phyloP scores from a whole-genome alignment of 2,113 vertebrate species.

The Ovibos moschatus region DNA sequence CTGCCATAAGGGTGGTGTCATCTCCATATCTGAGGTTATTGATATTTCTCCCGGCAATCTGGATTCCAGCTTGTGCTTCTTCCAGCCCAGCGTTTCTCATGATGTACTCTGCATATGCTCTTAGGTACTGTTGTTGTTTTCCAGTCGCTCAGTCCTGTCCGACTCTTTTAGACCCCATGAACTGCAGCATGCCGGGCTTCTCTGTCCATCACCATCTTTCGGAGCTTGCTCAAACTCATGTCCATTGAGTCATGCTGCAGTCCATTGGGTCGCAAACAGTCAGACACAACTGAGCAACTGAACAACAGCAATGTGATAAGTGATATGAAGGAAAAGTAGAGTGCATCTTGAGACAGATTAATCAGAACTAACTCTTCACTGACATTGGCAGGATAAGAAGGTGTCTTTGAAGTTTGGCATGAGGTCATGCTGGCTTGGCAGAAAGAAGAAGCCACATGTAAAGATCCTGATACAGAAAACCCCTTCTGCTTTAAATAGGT shows the following conservation, averaged over 20 bases:
- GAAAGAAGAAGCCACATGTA: not conserved
- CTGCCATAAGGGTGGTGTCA: too few species aligned
- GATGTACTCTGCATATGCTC: not conserved
- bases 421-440: not conserved
- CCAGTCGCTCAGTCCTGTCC: not conserved
- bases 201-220: not conserved
- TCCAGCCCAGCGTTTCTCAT: too few species aligned
- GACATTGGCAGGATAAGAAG: not conserved
- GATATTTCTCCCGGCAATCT: too few species aligned
- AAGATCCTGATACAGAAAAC: not conserved
- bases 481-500: not conserved
- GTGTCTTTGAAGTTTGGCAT: not conserved
- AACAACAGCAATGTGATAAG: not conserved
- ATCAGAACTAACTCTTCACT: not conserved
- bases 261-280: not conserved
- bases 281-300: not conserved
- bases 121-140: not conserved
- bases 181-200: not conserved
- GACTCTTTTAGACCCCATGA: not conserved
- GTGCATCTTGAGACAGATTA: not conserved
- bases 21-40: too few species aligned
- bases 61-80: too few species aligned
- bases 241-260: not conserved
- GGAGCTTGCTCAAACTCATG: not conserved
- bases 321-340: not conserved